These are phyloP conservation scores for Clanis bilineata DNA, from an alignment of 2,888 invertebrate genomes.

Conservation along the genomic window DNA sequence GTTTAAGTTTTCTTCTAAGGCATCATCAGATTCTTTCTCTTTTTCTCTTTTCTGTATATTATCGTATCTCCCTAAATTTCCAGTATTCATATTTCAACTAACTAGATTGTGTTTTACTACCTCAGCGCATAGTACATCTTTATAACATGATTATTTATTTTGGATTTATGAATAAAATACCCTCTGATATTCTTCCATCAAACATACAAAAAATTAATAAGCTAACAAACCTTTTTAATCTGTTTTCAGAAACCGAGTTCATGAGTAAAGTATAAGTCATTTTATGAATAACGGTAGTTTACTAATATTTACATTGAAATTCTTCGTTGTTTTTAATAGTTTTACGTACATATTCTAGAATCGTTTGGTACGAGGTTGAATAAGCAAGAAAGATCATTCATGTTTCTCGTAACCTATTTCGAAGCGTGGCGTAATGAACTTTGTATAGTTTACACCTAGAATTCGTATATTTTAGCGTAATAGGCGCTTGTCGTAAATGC, in stretches of 20 bases:
- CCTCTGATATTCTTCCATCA: too few relatives aligned
- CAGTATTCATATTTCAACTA: too few relatives aligned
- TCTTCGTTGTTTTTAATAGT: not conserved
- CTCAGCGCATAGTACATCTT: too few relatives aligned
- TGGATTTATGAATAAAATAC: too few relatives aligned
- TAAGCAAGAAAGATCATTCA: conserved; percentile 13
- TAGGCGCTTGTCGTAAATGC: not conserved
- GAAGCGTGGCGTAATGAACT: not conserved
- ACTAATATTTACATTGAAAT: conserved; percentile 3
- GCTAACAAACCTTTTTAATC: too few relatives aligned
- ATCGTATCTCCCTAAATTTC: too few relatives aligned
- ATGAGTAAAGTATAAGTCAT: not conserved
- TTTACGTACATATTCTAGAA: not conserved
- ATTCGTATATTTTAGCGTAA: not conserved
- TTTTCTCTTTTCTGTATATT: not conserved
- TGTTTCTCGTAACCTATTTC: conserved; percentile 3
- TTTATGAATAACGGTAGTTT: not conserved
- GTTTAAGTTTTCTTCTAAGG: not conserved
- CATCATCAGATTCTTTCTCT: not conserved
- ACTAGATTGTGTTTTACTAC: too few relatives aligned
- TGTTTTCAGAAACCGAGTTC: not conserved
- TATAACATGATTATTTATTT: too few relatives aligned
- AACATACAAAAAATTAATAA: too few relatives aligned
- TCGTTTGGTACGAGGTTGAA: not conserved
- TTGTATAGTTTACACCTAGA: not conserved